phyloP scores from a whole-genome alignment of 2,113 vertebrate genomes.

The Mesoclemmys tuberculata region DNA sequence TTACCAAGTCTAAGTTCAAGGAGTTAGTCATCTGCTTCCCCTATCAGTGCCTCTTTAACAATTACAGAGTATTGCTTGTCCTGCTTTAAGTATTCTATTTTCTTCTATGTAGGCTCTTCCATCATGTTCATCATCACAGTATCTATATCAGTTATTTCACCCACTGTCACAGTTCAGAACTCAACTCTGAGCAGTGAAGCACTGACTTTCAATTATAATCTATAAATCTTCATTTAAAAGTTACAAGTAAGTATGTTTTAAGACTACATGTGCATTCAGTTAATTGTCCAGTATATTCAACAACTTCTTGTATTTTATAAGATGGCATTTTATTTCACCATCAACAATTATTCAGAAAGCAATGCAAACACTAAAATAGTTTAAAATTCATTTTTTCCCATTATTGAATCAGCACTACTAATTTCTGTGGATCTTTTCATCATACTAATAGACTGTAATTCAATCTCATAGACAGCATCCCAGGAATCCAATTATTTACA shows the following conservation, averaged over 20 bases:
- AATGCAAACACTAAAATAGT: neutral
- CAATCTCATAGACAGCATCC: neutral
- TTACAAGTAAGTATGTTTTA: neutral
- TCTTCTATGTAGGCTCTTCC: neutral
- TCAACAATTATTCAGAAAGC: neutral
- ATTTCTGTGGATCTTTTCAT: neutral
- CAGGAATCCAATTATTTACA: neutral
- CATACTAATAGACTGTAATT: neutral
- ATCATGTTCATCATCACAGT: neutral
- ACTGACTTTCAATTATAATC: neutral
- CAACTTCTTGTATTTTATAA: neutral
- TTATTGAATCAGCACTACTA: neutral
- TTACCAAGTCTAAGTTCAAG: neutral
- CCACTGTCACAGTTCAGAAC: neutral
- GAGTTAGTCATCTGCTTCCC: neutral
- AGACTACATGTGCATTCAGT: neutral
- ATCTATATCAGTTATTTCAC: neutral
- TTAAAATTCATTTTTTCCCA: neutral
- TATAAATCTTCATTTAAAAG: neutral
- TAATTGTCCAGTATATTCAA: neutral
- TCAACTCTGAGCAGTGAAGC: neutral
- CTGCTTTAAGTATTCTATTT: neutral
- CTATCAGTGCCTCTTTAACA: neutral
- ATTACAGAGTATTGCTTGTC: neutral
- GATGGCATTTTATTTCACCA: neutral